Conservation (phyloP, 2,888 invertebrate species). For the Drosophila demipolita region DNA sequence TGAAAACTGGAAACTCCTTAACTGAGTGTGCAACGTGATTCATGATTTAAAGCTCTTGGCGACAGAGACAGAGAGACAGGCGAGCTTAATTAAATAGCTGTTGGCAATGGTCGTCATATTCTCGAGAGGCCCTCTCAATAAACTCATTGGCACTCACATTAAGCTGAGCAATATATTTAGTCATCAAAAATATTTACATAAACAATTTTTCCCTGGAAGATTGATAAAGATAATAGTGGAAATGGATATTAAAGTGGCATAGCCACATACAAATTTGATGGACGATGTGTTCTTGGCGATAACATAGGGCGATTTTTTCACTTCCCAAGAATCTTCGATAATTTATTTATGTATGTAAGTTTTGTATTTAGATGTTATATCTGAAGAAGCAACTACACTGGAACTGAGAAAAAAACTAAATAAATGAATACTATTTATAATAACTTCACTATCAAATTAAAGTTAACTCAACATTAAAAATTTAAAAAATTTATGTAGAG, state of each 20-base stretch:
- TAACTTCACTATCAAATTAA: neutral
- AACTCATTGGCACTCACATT: conserved; percentile 13
- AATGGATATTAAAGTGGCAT: conserved; percentile 1
- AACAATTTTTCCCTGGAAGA: neutral
- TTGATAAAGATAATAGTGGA: conserved; percentile 3
- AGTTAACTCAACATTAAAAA: neutral
- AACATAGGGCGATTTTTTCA: neutral
- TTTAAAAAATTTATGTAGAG: neutral
- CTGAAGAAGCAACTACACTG: neutral
- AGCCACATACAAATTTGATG: neutral
- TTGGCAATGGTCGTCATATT: conserved; percentile 18
- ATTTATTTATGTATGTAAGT: neutral
- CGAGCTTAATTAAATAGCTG: conserved; percentile 58
- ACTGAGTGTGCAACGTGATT: conserved; percentile 38
- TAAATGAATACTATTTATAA: neutral
- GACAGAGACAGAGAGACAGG: neutral
- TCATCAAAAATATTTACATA: conserved; percentile 43
- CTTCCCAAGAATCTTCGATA: neutral
- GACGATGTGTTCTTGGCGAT: neutral
- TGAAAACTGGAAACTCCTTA: conserved; percentile 45
- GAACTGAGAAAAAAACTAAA: neutral
- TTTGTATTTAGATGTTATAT: neutral
- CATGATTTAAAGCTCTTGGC: conserved; percentile 31
- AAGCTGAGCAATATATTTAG: conserved; percentile 28
- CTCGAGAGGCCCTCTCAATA: conserved; percentile 4